Evolutionary conservation across 2,888 invertebrate species (phyloP).

Genomic region (Limnephilus lunatus): DNA sequence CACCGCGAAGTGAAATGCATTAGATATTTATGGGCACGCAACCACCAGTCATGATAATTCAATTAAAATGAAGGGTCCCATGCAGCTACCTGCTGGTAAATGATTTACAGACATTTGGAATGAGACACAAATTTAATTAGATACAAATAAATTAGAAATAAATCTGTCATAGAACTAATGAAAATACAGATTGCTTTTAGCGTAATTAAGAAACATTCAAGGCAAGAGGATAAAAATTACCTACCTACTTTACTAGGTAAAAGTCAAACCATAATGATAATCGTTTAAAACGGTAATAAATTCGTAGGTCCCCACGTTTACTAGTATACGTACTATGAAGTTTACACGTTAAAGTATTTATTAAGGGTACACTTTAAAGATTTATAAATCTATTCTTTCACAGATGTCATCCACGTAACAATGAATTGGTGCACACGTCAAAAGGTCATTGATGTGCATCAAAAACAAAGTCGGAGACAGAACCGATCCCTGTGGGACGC

Average conservation of each 20-base stretch:
- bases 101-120: background rate
- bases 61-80: background rate
- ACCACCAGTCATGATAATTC: background rate
- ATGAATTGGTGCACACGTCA: too few species aligned
- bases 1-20: background rate
- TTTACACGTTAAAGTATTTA: background rate
- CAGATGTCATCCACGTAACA: too few species aligned
- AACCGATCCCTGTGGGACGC: too few species aligned
- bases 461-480: too few species aligned
- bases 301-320: too few species aligned
- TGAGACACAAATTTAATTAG: background rate
- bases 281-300: too few species aligned
- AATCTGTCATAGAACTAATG: background rate
- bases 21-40: background rate
- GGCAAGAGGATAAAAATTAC: background rate
- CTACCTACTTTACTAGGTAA: background rate
- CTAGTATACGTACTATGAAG: background rate
- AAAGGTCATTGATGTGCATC: too few species aligned
- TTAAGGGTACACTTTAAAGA: too few species aligned
- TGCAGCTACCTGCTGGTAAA: background rate
- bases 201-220: background rate
- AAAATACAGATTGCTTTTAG: background rate
- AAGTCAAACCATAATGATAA: too few species aligned
- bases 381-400: too few species aligned
- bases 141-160: background rate